A percentile compares a stretch with the other conserved stretches of the same genome.
Evolutionary conservation across 2,888 invertebrate genomes (phyloP).

Genomic region (Zaprionus obscuricornis): DNA sequence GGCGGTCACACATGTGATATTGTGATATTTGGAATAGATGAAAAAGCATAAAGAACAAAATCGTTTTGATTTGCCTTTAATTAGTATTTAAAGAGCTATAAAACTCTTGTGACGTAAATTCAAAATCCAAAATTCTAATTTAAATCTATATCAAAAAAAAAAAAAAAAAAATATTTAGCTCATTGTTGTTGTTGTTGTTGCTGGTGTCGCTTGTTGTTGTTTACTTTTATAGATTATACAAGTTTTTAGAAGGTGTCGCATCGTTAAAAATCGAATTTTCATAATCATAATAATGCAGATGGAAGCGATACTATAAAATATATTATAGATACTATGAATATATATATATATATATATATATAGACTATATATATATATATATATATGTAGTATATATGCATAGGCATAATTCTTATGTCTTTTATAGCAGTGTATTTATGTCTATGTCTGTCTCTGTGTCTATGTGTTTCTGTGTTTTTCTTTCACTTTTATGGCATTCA

Average conservation of each 20-base stretch:
- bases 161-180: slow-evolving; percentile 5
- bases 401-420: slow-evolving; percentile 31
- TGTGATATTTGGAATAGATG: too few species aligned
- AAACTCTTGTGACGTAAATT: slow-evolving; percentile 73
- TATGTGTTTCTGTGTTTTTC: slow-evolving; percentile 16
- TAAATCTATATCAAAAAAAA: not conserved
- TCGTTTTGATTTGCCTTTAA: slow-evolving; percentile 40
- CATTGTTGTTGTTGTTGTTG: not conserved
- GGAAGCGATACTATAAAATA: too few species aligned
- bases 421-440: not conserved
- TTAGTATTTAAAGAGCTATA: slow-evolving; percentile 71
- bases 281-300: too few species aligned
- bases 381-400: slow-evolving; percentile 17
- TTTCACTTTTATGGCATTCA: slow-evolving; percentile 50
- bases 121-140: slow-evolving; percentile 15
- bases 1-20: slow-evolving; percentile 39
- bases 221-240: slow-evolving; percentile 11
- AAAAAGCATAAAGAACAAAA: not conserved
- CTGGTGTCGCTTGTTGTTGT: slow-evolving; percentile 2
- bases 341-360: slow-evolving; percentile 29
- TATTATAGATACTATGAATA: not conserved
- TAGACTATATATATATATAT: slow-evolving; percentile 19
- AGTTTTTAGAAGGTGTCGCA: too few species aligned
- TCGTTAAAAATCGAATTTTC: too few species aligned
- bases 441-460: slow-evolving; percentile 6